These are phyloP conservation scores for Harpalus rubripes DNA, from an alignment of 2,888 invertebrate genomes.

Conservation along the genomic window DNA sequence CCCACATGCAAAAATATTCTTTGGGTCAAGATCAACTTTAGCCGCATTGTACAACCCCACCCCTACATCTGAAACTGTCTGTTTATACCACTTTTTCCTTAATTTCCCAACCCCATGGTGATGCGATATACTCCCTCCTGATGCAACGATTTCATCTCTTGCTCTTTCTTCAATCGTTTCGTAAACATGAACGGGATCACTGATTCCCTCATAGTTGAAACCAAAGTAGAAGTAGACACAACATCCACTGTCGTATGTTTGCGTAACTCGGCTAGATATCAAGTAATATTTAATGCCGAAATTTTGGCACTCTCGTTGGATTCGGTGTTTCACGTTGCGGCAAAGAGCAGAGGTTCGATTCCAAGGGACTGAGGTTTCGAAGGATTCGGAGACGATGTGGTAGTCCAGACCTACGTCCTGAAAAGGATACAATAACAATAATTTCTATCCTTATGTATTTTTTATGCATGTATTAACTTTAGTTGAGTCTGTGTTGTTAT, in stretches of 20 bases:
- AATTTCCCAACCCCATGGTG: conserved; percentile 98
- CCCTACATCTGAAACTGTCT: conserved; percentile 91
- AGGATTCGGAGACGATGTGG: conserved; percentile 95
- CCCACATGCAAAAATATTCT: conserved; percentile 94
- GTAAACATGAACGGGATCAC: conserved; percentile 88
- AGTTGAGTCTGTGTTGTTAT: too few species aligned
- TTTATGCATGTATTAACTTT: too few species aligned
- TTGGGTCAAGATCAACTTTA: conserved; percentile 93
- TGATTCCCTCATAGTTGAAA: conserved; percentile 76
- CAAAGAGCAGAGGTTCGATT: conserved; percentile 91
- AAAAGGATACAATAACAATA: conserved; percentile 68
- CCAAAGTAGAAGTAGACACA: conserved; percentile 83
- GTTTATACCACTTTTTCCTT: conserved; percentile 91
- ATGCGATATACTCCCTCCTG: conserved; percentile 95
- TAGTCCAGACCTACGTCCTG: conserved; percentile 95
- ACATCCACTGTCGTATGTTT: conserved; percentile 98
- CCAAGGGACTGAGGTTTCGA: conserved; percentile 99
- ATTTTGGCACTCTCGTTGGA: conserved; percentile 82
- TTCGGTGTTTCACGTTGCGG: conserved; percentile 91
- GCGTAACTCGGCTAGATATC: conserved; percentile 93
- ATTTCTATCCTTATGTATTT: too few species aligned
- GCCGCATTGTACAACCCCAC: conserved; percentile 88
- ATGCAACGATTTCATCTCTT: conserved; percentile 93
- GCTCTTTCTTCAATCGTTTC: conserved; percentile 93
- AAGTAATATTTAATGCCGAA: conserved; percentile 82